phyloP scores from a whole-genome alignment of 2,888 invertebrate species.

The Mythimna pallens region DNA sequence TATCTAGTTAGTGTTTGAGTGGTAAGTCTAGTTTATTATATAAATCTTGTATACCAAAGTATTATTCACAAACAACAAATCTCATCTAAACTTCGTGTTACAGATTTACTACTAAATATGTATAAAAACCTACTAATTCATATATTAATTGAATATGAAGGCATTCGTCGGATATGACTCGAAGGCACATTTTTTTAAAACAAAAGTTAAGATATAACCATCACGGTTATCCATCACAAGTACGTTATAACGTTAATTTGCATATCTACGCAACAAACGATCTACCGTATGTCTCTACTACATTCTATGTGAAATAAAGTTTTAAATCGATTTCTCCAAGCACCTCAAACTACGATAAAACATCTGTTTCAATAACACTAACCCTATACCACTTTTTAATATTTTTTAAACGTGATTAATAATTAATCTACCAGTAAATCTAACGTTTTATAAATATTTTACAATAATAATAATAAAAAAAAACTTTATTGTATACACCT shows the following conservation, averaged over 20 bases:
- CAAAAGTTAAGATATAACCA: constrained; percentile 72
- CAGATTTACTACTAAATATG: constrained; percentile 78
- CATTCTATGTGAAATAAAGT: constrained; percentile 69
- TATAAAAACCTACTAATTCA: constrained; percentile 85
- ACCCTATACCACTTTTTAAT: constrained; percentile 81
- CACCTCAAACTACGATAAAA: constrained; percentile 78
- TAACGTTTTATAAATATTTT: constrained; percentile 82
- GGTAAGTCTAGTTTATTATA: constrained; percentile 66
- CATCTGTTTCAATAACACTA: constrained; percentile 77
- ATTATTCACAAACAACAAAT: constrained; percentile 75
- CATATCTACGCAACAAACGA: constrained; percentile 69
- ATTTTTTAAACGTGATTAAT: constrained; percentile 78
- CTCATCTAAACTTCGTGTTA: constrained; percentile 75
- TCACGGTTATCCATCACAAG: constrained; percentile 70
- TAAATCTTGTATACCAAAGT: constrained; percentile 72
- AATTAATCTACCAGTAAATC: constrained; percentile 73
- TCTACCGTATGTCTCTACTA: constrained; percentile 59
- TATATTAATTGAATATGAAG: constrained; percentile 79
- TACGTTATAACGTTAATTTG: constrained; percentile 69
- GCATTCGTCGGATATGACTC: constrained; percentile 89
- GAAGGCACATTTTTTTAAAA: constrained; percentile 86
- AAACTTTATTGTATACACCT: constrained; percentile 84
- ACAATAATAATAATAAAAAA: constrained; percentile 78
- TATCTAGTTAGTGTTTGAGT: constrained; percentile 64
- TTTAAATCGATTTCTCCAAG: constrained; percentile 76